phyloP scores from a whole-genome alignment of 2,797 vertebrate species.

The Hoplostethus mediterraneus region DNA sequence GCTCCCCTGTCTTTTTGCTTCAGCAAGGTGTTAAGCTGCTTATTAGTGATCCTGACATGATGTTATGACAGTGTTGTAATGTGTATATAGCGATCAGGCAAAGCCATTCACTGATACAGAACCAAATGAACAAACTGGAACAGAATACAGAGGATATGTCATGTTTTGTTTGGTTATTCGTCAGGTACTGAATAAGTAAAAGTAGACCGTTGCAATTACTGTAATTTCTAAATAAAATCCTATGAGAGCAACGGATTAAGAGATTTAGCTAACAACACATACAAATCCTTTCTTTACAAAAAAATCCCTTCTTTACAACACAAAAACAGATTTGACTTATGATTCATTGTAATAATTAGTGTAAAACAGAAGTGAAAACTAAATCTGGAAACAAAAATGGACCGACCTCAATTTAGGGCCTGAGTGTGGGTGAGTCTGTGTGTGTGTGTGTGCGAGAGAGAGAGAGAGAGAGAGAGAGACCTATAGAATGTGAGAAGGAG shows the following conservation, averaged over 20 bases:
- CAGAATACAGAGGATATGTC: background rate
- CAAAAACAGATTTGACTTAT: constrained; percentile 16
- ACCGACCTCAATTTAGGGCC: constrained; percentile 12
- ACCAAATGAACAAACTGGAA: background rate
- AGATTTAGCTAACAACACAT: constrained; percentile 12
- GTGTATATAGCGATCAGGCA: constrained; percentile 18
- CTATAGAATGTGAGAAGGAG: constrained; percentile 28
- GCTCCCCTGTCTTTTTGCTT: constrained; percentile 50
- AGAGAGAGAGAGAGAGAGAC: background rate
- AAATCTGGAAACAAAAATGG: constrained; percentile 9
- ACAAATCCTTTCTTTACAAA: constrained; percentile 20
- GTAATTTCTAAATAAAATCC: constrained; percentile 18
- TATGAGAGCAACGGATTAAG: constrained; percentile 22
- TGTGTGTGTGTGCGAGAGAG: background rate
- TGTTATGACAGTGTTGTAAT: background rate
- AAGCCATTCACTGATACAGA: background rate
- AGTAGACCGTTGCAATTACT: background rate
- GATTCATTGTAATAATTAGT: constrained; percentile 26
- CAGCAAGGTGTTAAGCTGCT: constrained; percentile 60
- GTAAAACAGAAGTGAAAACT: constrained; percentile 22
- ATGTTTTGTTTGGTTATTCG: background rate
- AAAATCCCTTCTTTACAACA: background rate
- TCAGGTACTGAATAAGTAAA: background rate
- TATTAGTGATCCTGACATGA: constrained; percentile 44
- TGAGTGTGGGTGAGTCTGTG: constrained; percentile 15